These are phyloP conservation scores for Torymus auratus DNA, from an alignment of 2,888 invertebrate species.

Conservation along the genomic window DNA sequence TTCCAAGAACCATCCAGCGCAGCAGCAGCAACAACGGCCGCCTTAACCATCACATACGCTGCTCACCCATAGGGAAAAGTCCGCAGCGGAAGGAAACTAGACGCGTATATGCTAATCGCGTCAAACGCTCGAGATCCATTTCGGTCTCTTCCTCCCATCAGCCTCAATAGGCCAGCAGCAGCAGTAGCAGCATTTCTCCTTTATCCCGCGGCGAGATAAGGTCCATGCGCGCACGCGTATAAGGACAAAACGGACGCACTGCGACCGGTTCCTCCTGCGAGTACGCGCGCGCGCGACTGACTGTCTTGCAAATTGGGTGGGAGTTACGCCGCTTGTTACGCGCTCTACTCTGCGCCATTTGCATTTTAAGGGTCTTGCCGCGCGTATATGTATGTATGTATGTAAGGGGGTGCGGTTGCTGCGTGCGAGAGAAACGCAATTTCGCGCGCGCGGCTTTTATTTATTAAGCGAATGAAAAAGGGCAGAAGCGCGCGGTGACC, in stretches of 20 bases:
- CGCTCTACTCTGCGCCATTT: constrained; percentile 42
- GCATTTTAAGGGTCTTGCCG: constrained; percentile 55
- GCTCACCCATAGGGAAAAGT: too few species aligned
- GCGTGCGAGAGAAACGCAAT: constrained; percentile 35
- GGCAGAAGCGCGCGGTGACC: constrained; percentile 16
- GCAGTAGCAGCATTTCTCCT: background rate
- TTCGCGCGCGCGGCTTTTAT: constrained; percentile 50
- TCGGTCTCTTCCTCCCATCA: constrained; percentile 14
- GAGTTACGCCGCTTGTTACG: constrained; percentile 50
- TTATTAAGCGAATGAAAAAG: constrained; percentile 43
- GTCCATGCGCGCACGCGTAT: constrained; percentile 7
- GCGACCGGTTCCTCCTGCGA: background rate
- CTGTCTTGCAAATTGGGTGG: constrained; percentile 55
- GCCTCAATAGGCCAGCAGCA: too few species aligned
- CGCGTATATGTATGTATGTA: background rate
- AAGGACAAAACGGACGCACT: constrained; percentile 21
- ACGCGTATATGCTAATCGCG: constrained; percentile 54
- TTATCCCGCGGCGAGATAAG: background rate
- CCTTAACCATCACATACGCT: too few species aligned
- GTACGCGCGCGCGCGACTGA: constrained; percentile 2
- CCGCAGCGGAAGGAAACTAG: constrained; percentile 38
- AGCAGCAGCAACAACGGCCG: too few species aligned
- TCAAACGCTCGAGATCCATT: constrained; percentile 38
- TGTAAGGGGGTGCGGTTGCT: constrained; percentile 6
- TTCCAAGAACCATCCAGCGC: too few species aligned